A percentile compares a stretch with the other conserved stretches of the same genome.
Evolutionary conservation across 2,888 invertebrate genomes (phyloP).

Genomic region (Tipula unca): DNA sequence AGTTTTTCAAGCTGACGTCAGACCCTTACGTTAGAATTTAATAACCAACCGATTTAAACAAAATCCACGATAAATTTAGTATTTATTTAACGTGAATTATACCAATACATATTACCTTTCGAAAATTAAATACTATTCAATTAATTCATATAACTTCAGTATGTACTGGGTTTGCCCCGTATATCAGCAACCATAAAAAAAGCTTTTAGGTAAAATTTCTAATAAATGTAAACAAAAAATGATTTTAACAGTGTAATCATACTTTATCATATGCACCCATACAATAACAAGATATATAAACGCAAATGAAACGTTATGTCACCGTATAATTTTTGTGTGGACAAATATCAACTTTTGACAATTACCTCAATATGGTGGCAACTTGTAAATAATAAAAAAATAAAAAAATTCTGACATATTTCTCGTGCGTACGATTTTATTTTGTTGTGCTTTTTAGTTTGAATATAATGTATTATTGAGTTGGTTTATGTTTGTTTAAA

Average conservation of each 20-base stretch:
- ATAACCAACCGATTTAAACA: too few relatives aligned
- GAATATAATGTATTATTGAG: not conserved
- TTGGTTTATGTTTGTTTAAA: not conserved
- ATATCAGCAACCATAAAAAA: not conserved
- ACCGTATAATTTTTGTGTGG: not conserved
- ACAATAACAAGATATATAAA: not conserved
- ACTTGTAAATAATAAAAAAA: not conserved
- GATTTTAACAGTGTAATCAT: not conserved
- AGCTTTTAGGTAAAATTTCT: not conserved
- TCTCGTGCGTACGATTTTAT: not conserved
- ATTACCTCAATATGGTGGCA: not conserved
- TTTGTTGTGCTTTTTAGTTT: not conserved
- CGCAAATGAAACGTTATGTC: not conserved
- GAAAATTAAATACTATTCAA: too few relatives aligned
- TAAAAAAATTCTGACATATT: not conserved
- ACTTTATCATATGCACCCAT: not conserved
- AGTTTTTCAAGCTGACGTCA: too few relatives aligned
- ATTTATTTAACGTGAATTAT: too few relatives aligned
- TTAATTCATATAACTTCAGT: too few relatives aligned
- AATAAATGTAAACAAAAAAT: not conserved
- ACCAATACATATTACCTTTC: too few relatives aligned
- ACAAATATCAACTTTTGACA: conserved; percentile 8
- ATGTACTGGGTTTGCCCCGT: too few relatives aligned
- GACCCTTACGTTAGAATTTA: too few relatives aligned
- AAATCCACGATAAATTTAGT: too few relatives aligned